Evolutionary conservation across 2,888 invertebrate species (phyloP).

Genomic region (Brachynemurus nebulosus): DNA sequence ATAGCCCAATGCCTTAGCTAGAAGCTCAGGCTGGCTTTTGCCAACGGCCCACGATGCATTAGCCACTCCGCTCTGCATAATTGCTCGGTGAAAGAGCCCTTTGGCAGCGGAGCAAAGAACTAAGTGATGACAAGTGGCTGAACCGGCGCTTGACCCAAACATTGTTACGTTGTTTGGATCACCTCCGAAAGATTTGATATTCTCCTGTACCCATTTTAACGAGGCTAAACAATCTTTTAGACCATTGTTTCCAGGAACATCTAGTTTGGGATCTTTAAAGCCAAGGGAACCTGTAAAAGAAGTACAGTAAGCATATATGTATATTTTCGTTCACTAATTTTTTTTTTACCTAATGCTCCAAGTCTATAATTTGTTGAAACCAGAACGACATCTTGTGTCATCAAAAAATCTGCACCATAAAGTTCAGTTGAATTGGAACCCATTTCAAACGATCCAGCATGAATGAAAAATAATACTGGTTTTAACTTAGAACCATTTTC

Average conservation of each 20-base stretch:
- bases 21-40: not conserved
- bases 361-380: too few relatives aligned
- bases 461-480: too few relatives aligned
- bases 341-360: too few relatives aligned
- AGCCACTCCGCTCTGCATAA: not conserved
- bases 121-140: not conserved
- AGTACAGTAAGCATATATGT: too few relatives aligned
- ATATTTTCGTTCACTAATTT: too few relatives aligned
- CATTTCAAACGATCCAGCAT: too few relatives aligned
- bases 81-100: not conserved
- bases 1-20: not conserved
- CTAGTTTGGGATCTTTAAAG: not conserved
- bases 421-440: too few relatives aligned
- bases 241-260: not conserved
- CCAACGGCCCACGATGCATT: not conserved
- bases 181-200: not conserved
- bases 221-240: not conserved
- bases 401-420: too few relatives aligned
- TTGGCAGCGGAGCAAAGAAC: not conserved
- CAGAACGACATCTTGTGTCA: too few relatives aligned
- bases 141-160: not conserved
- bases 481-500: too few relatives aligned
- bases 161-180: not conserved
- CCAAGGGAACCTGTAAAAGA: not conserved
- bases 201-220: not conserved